Evolutionary conservation across 2,797 vertebrate species (phyloP).

Genomic region (Mus spretus): DNA sequence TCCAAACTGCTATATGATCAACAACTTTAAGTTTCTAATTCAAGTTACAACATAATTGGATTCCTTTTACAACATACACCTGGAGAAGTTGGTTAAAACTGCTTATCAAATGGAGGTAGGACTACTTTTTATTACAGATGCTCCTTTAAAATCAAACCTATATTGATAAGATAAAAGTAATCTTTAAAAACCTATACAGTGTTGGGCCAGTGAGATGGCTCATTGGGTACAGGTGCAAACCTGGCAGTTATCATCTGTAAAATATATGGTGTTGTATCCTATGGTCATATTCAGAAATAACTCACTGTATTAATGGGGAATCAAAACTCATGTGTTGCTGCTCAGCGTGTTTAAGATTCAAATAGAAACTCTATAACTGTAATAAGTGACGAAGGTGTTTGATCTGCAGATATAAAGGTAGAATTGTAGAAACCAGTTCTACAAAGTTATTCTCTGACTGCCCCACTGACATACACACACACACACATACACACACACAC

Average conservation of each 20-base stretch:
- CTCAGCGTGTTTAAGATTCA: background rate
- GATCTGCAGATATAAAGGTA: background rate
- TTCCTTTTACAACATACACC: background rate
- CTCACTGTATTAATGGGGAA: background rate
- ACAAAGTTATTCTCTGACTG: background rate
- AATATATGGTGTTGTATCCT: background rate
- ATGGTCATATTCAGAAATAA: background rate
- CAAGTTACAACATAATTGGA: background rate
- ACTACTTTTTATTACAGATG: background rate
- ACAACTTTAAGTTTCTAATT: conserved; percentile 13
- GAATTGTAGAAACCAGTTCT: background rate
- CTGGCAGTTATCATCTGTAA: background rate
- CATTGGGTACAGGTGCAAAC: background rate
- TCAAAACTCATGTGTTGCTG: background rate
- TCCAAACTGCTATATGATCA: background rate
- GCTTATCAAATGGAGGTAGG: background rate
- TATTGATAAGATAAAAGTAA: background rate
- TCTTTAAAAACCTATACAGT: background rate
- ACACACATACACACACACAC: background rate
- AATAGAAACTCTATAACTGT: background rate
- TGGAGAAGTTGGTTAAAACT: conserved; percentile 2
- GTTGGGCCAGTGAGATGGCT: background rate
- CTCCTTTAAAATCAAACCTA: background rate
- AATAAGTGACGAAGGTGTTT: background rate
- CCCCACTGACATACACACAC: background rate